Evolutionary conservation across 2,888 invertebrate species (phyloP).

Genomic region (Ariolimax columbianus): DNA sequence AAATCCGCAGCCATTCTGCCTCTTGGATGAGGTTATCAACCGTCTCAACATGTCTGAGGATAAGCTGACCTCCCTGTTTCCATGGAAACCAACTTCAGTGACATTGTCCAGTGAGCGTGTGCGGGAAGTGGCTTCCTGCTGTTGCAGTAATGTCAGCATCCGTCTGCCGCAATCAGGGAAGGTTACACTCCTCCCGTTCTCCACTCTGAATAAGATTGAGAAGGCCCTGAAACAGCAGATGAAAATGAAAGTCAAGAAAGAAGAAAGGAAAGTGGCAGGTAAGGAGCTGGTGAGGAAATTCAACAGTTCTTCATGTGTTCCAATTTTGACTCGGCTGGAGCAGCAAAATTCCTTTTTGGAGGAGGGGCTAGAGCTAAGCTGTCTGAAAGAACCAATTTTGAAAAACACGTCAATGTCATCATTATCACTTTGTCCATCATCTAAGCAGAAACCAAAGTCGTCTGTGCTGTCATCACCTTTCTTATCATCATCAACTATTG

Average conservation of each 20-base stretch:
- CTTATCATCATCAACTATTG: constrained; percentile 5
- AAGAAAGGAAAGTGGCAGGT: constrained; percentile 4
- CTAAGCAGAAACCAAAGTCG: constrained; percentile 28
- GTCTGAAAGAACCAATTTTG: background rate
- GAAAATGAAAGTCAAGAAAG: constrained; percentile 37
- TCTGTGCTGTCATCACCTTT: constrained; percentile 4
- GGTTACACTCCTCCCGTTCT: constrained; percentile 45
- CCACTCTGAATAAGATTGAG: constrained; percentile 47
- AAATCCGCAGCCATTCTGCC: constrained; percentile 50
- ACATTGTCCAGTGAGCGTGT: constrained; percentile 50
- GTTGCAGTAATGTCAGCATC: constrained; percentile 52
- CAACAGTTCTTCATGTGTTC: constrained; percentile 23
- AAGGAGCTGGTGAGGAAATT: constrained; percentile 9
- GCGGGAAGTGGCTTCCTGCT: constrained; percentile 50
- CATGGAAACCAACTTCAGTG: constrained; percentile 42
- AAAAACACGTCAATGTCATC: constrained; percentile 10
- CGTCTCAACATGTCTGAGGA: constrained; percentile 41
- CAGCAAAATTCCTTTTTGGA: constrained; percentile 36
- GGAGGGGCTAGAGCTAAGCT: background rate
- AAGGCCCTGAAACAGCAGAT: constrained; percentile 35
- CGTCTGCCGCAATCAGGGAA: constrained; percentile 47
- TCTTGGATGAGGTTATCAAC: constrained; percentile 46
- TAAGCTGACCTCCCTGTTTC: constrained; percentile 39
- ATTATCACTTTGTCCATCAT: background rate
- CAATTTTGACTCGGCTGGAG: constrained; percentile 35